Evolutionary conservation across 1,140 invertebrate genomes (phyloP), one percentile per base, ranked within the genome.

Genomic region (Laupala kohalensis): DNA sequence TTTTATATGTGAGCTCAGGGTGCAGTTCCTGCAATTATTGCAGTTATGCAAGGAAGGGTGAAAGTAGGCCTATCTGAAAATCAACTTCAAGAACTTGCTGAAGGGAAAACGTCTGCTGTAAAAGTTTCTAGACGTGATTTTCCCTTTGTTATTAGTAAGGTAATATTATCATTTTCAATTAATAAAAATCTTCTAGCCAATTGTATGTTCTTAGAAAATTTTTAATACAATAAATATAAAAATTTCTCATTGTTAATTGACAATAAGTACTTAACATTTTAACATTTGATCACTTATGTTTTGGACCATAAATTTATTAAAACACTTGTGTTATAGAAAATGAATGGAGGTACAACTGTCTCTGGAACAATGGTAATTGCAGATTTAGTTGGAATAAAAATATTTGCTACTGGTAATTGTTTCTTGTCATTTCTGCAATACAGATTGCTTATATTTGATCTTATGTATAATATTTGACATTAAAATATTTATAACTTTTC

Each of bases 271-370:
- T n/a, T n/a, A n/a, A n/a, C n/a, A n/a, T n/a, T n/a, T n/a, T n/a
- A n/a, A n/a, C n/a, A n/a, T n/a, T n/a, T n/a, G n/a, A n/a, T n/a
- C n/a, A n/a, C n/a, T n/a, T n/a, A n/a, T n/a, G n/a, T n/a, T n/a
- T n/a, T n/a, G n/a, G n/a, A n/a, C n/a, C n/a, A n/a, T n/a, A n/a
- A n/a, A n/a, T n/a, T n/a, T n/a, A n/a, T n/a, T n/a, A n/a, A n/a
- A n/a, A n/a, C n/a, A n/a, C 73, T 71, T 69, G 65, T 73, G 72
- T 74, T 79, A 25, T 75, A 88, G 78, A 82, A 84, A 71, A 77
- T 89, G 29, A 89, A 90, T 83, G 97, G 96, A 9, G 97, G 97
- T 3, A 99, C 96, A 0, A 99, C 97, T 0, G 97, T 99, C 0
- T 92, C 96, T 6, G 95, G 90, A 5, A 99, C 97, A 5, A 91